phyloP scores from a whole-genome alignment of 2,888 invertebrate species.

The Apotomis betuletana region DNA sequence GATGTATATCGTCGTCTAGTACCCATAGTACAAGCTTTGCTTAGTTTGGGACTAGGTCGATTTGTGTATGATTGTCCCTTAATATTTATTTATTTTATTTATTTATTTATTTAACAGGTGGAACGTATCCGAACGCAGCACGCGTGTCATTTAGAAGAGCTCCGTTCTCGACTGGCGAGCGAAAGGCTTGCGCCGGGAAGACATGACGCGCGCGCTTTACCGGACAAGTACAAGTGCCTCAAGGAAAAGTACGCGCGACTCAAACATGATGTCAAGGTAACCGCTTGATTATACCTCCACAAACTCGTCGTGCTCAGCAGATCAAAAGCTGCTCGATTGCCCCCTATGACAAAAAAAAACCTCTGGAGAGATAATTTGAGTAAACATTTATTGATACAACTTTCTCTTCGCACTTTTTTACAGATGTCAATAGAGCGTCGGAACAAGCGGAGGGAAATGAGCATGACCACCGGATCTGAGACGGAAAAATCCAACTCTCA shows the following conservation, averaged over 20 bases:
- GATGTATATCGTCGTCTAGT: no score
- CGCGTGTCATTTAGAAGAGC: constrained; percentile 85
- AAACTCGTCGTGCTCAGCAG: no score
- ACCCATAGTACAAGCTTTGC: no score
- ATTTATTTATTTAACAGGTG: constrained; percentile 83
- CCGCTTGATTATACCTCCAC: no score
- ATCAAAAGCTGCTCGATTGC: no score
- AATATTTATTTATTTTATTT: no score
- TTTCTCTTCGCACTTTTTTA: not conserved
- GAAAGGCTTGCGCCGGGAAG: constrained; percentile 74
- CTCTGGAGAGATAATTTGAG: no score
- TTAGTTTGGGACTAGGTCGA: no score
- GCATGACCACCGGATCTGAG: constrained; percentile 89
- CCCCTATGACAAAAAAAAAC: no score
- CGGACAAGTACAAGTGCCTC: constrained; percentile 90
- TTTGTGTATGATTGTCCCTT: no score
- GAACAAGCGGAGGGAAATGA: constrained; percentile 86
- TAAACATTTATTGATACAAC: no score
- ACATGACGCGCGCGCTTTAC: constrained; percentile 85
- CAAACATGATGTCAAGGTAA: constrained; percentile 90
- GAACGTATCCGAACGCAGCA: constrained; percentile 87
- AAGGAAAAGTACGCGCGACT: constrained; percentile 92
- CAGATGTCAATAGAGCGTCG: constrained; percentile 88
- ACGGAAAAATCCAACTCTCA: constrained; percentile 91
- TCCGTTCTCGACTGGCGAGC: constrained; percentile 84